phyloP scores from a whole-genome alignment of 2,113 vertebrate genomes.

The Procavia capensis region DNA sequence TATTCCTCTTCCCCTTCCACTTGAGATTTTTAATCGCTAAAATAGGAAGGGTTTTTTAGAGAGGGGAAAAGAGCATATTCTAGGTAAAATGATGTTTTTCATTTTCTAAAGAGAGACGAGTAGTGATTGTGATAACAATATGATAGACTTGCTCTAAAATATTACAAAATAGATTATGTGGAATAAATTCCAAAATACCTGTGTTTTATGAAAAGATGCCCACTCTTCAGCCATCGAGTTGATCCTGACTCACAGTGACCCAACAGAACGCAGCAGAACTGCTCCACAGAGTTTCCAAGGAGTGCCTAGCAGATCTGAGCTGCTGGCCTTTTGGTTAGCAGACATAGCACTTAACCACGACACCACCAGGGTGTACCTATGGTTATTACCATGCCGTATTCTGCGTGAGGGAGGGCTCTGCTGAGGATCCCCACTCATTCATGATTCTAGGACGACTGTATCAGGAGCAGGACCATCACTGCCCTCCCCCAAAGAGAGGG shows the following conservation, averaged over 20 bases:
- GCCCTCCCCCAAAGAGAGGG: not conserved
- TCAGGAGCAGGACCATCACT: not conserved
- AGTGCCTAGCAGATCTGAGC: too few species aligned
- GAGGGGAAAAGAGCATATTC: conserved; percentile 5
- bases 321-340: too few species aligned
- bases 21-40: not conserved
- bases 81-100: not conserved
- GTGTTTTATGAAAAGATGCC: not conserved
- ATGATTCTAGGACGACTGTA: not conserved
- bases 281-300: too few species aligned
- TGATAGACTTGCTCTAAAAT: not conserved
- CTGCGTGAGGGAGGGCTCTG: not conserved
- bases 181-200: not conserved
- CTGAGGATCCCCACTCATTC: not conserved
- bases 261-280: too few species aligned
- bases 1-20: not conserved
- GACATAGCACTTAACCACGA: too few species aligned
- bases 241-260: too few species aligned
- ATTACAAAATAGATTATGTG: not conserved
- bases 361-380: too few species aligned
- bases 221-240: too few species aligned
- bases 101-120: not conserved
- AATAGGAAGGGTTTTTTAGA: not conserved
- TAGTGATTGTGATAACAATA: not conserved
- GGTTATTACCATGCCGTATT: not conserved